Conservation (phyloP, 2,888 invertebrate genomes). For the Limnephilus rhombicus region DNA sequence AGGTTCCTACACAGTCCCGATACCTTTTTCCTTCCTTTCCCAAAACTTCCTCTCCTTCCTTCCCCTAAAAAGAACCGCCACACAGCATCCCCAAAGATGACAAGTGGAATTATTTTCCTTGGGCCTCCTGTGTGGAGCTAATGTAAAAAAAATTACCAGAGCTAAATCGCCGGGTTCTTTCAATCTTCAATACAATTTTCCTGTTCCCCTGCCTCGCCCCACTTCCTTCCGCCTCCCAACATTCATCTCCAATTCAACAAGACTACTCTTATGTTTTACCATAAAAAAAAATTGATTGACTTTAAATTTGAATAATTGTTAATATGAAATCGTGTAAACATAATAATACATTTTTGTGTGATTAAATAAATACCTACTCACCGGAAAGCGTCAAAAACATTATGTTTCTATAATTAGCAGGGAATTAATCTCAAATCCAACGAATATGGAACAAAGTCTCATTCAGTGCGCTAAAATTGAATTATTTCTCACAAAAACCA, state of each 20-base stretch:
- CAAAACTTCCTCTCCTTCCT: too few relatives aligned
- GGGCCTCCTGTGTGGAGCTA: too few relatives aligned
- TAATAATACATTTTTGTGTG: too few relatives aligned
- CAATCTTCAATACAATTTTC: background rate
- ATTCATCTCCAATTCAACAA: background rate
- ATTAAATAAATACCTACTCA: background rate
- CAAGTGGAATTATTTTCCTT: too few relatives aligned
- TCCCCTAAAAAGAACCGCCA: too few relatives aligned
- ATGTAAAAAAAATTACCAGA: background rate
- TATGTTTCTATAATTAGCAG: background rate
- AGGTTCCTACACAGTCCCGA: too few relatives aligned
- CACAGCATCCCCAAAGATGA: too few relatives aligned
- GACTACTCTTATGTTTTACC: background rate
- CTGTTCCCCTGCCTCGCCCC: background rate
- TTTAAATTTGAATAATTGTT: background rate
- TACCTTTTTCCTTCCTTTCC: too few relatives aligned
- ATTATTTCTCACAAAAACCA: slow-evolving; percentile 24
- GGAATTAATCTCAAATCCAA: background rate
- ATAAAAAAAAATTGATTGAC: background rate
- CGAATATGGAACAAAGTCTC: background rate
- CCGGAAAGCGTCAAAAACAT: background rate
- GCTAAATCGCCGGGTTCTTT: background rate
- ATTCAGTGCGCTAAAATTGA: background rate
- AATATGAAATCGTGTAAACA: too few relatives aligned
- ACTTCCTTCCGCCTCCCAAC: background rate